Conservation (phyloP, 2,888 invertebrate species). For the Tryphoninae sp. region DNA sequence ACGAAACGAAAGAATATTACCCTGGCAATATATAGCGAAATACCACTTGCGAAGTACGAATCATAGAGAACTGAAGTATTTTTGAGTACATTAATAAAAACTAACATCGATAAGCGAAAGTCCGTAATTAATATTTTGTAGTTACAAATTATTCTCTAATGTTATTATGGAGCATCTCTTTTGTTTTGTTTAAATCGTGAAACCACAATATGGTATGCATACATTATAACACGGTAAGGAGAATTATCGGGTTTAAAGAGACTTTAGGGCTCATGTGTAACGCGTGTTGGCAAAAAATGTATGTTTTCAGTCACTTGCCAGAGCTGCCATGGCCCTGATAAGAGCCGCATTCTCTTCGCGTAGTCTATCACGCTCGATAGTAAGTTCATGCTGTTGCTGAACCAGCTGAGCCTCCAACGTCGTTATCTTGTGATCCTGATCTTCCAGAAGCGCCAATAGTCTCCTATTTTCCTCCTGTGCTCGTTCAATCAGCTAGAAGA, state of each 20-base stretch:
- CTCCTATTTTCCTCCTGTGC: conserved; percentile 80
- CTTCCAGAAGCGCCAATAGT: conserved; percentile 78
- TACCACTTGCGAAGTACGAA: conserved; percentile 3
- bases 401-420: conserved; percentile 78
- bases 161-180: conserved; percentile 39
- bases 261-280: conserved; percentile 17
- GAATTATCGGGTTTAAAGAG: conserved; percentile 34
- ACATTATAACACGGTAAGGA: conserved; percentile 34
- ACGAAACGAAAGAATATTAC: conserved; percentile 18
- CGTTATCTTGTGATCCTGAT: conserved; percentile 80
- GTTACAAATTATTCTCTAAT: conserved; percentile 51
- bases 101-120: conserved; percentile 55
- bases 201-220: conserved; percentile 43
- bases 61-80: conserved; percentile 18
- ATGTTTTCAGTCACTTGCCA: conserved; percentile 73
- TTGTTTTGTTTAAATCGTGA: conserved; percentile 34
- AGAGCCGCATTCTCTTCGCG: conserved; percentile 79
- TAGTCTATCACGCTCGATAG: conserved; percentile 77
- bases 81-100: conserved; percentile 17
- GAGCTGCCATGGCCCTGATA: conserved; percentile 78
- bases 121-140: conserved; percentile 42
- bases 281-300: conserved; percentile 13
- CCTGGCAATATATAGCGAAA: conserved; percentile 31
- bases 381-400: conserved; percentile 77
- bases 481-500: conserved; percentile 78